Evolutionary conservation across 2,113 vertebrate genomes (phyloP).

Genomic region (Isichthys henryi): DNA sequence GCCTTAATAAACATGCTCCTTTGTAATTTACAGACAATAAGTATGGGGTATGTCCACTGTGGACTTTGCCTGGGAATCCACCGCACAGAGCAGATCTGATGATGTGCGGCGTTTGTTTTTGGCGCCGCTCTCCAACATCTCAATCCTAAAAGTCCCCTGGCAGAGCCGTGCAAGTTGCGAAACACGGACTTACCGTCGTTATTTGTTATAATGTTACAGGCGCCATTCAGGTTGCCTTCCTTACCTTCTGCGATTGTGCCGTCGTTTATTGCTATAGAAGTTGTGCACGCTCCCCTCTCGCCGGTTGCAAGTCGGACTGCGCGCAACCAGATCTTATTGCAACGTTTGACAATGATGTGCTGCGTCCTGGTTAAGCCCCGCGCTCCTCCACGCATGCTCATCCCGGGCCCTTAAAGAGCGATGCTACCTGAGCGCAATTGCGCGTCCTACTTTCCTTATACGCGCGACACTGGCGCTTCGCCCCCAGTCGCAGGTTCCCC

Average conservation of each 20-base stretch:
- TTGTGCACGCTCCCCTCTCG: slow-evolving; percentile 4
- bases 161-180: neutral
- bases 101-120: neutral
- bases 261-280: neutral
- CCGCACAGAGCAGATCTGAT: neutral
- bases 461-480: neutral
- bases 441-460: slow-evolving; percentile 25
- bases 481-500: neutral
- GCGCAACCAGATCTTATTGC: neutral
- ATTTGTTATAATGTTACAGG: neutral
- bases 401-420: slow-evolving; percentile 28
- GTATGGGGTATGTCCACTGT: neutral
- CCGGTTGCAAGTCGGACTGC: slow-evolving; percentile 14
- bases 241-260: neutral
- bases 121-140: neutral
- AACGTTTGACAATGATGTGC: slow-evolving; percentile 28
- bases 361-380: slow-evolving; percentile 18
- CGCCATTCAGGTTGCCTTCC: neutral
- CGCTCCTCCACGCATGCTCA: slow-evolving; percentile 32
- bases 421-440: slow-evolving; percentile 29
- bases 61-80: neutral
- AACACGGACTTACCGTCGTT: neutral
- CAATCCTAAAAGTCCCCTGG: neutral
- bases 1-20: neutral
- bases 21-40: neutral